phyloP scores from a whole-genome alignment of 2,113 vertebrate species.

The Suncus etruscus region DNA sequence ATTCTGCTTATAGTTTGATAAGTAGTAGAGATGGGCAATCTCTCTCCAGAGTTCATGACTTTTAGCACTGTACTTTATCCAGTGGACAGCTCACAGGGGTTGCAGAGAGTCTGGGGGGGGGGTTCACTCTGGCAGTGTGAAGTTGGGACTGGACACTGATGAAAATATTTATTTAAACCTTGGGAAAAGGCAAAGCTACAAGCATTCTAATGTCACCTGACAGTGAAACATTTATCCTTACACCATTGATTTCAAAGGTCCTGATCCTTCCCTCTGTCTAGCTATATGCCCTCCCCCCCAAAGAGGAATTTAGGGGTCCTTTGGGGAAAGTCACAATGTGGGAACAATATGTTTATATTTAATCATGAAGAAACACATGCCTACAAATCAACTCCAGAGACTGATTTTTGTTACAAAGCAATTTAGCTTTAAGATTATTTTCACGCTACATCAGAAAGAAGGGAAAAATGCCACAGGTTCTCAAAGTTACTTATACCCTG shows the following conservation, averaged over 20 bases:
- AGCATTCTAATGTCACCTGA: too few relatives aligned
- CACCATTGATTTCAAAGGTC: neutral
- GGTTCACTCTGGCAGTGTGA: neutral
- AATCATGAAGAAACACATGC: neutral
- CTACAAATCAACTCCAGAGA: neutral
- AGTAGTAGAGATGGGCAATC: neutral
- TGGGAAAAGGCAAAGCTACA: neutral
- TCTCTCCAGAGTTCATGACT: neutral
- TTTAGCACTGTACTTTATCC: neutral
- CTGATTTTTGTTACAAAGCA: neutral
- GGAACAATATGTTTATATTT: neutral
- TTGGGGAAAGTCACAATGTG: neutral
- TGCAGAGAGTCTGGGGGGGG: neutral
- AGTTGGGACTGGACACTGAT: neutral
- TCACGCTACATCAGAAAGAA: neutral
- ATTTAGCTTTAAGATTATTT: neutral
- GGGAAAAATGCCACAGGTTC: neutral
- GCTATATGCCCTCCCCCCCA: neutral
- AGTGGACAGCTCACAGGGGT: fast-evolving
- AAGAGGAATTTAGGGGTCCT: neutral
- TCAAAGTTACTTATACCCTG: neutral
- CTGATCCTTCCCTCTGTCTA: neutral
- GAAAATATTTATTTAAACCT: neutral
- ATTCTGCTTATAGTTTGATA: neutral
- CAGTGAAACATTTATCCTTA: neutral